Base-by-base conservation (phyloP, 1,140 invertebrate genomes). In the Ditylenchus dipsaci region DNA sequence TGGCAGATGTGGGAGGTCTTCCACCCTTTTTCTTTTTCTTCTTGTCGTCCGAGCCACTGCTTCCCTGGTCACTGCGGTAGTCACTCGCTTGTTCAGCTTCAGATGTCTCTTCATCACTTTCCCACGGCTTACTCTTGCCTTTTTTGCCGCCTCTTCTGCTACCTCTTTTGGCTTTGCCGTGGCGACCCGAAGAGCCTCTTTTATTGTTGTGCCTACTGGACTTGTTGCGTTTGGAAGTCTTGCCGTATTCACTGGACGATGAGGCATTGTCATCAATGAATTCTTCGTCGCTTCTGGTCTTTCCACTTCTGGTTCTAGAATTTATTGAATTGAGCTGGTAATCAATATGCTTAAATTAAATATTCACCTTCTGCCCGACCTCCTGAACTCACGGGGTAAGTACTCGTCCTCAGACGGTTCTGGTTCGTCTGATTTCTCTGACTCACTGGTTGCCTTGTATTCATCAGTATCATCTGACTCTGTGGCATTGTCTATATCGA, bases 401-500 rank as follows among this genome's bases (percentile, higher is more conserved):
- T 53, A 53, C 26, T 73, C 67, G 21, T 69, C 71, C 21, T 73
- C 71, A 27, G 68, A 72, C 42, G 71, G 71, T 30, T 73, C 71
- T 19, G 71, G 71, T 19, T 73, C 68, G 42, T 72, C 71, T 19
- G 56, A 57, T 13, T 30, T 26, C 13, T 72, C 70, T 9, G 67
- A 68, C 15, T 69, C 71, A 29, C 49, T 65, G 57, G 59, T 65
- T 29, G 56, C 67, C 49, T 53, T 19, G 49, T 53, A 53, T 53
- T 53, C 49, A 53, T 53, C 49, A 53, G 49, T 53, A 8, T 53
- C 49, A 15, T 76, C 74, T 1, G 74, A 76, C 21, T 76, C 74
- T 1, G 75, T 77, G 3, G 64, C 64, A 56, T 76, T 67, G 33
- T 70, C 74, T 43, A 77, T 38, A 42, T 76, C 69, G 49, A 76